Conservation (phyloP, 1,140 invertebrate species). For the Drosophila asahinai region DNA sequence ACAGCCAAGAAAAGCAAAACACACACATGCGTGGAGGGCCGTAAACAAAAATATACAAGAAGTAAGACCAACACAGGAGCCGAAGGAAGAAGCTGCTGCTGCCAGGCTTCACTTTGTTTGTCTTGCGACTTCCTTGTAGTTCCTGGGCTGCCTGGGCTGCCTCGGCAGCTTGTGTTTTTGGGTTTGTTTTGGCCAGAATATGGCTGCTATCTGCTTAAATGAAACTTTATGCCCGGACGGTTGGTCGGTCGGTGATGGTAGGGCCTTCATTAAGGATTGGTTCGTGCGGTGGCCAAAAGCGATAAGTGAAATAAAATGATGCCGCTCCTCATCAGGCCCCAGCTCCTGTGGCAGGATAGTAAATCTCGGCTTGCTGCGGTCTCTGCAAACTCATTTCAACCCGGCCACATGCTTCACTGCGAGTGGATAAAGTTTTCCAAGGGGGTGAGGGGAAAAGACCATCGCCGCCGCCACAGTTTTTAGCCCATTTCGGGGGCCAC, state of each 20-base stretch:
- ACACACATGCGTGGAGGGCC: constrained; percentile 29
- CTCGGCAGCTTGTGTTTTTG: constrained; percentile 7
- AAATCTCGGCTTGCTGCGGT: constrained; percentile 39
- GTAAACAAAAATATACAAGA: constrained; percentile 59
- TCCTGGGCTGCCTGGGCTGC: constrained; percentile 5
- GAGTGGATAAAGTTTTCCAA: constrained; percentile 50
- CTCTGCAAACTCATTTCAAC: constrained; percentile 35
- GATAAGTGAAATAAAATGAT: constrained; percentile 78
- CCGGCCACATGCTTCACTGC: constrained; percentile 32
- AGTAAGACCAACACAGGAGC: constrained; percentile 41
- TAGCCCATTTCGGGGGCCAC: constrained; percentile 41
- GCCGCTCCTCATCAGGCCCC: constrained; percentile 1
- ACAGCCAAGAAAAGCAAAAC: constrained; percentile 19
- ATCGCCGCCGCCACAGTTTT: constrained; percentile 14
- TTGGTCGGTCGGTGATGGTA: no score
- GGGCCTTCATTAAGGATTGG: constrained; percentile 64
- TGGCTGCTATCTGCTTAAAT: constrained; percentile 51
- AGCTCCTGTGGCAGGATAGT: neutral
- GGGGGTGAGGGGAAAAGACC: neutral
- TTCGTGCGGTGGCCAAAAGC: constrained; percentile 63
- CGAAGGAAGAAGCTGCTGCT: constrained; percentile 15
- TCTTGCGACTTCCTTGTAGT: constrained; percentile 20
- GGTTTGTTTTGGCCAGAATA: constrained; percentile 36
- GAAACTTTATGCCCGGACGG: constrained; percentile 68
- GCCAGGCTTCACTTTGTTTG: constrained; percentile 44